Percentiles rank a stretch among this genome's conserved stretches.
Conservation (phyloP, 2,113 vertebrate species). For the Scolopax mira region DNA sequence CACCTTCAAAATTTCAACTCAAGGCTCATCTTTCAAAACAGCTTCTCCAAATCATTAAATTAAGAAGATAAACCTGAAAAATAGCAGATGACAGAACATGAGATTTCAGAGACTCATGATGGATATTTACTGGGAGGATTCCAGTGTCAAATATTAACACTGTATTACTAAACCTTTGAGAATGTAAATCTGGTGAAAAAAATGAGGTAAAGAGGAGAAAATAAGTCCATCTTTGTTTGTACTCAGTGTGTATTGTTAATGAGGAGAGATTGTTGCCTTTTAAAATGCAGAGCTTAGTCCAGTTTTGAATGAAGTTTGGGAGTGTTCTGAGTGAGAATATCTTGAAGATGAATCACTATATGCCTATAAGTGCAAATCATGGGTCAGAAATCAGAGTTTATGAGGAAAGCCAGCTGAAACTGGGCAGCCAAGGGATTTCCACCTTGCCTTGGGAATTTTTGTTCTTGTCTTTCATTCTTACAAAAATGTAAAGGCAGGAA, state of each 20-base stretch:
- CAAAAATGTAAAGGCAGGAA: neutral
- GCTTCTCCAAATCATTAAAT: neutral
- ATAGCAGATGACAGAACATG: neutral
- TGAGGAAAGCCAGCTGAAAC: neutral
- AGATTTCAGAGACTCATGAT: neutral
- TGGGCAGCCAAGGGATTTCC: neutral
- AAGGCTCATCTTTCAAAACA: neutral
- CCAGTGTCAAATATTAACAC: neutral
- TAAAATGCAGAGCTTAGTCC: neutral
- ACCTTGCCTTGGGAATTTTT: neutral
- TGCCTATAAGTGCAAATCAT: neutral
- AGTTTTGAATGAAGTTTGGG: neutral
- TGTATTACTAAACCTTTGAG: neutral
- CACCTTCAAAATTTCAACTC: neutral
- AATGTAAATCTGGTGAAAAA: neutral
- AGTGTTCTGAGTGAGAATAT: neutral
- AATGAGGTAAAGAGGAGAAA: neutral
- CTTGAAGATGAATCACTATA: neutral
- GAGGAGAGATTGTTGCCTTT: neutral
- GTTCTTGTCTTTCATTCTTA: neutral
- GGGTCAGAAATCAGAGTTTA: neutral
- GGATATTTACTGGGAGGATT: neutral
- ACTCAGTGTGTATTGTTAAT: fast-evolving
- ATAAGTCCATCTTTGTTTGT: neutral
- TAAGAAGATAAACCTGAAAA: neutral